Conservation (phyloP, 2,113 vertebrate genomes). For the Procavia capensis region DNA sequence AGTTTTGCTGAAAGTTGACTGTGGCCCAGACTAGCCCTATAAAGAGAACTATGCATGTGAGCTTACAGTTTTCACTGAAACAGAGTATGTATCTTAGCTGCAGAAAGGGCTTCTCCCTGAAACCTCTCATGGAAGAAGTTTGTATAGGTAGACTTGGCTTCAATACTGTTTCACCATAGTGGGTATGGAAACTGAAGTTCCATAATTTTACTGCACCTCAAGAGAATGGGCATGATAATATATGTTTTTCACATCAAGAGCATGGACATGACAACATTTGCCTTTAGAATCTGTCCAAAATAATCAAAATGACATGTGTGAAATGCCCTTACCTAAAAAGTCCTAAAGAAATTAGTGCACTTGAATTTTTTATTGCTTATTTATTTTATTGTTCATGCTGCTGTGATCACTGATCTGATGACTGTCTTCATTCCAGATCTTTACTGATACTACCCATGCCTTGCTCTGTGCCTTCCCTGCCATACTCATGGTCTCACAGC, state of each 20-base stretch:
- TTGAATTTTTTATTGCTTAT: not conserved
- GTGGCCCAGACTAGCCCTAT: not conserved
- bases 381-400: not conserved
- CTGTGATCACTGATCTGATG: not conserved
- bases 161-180: accelerated
- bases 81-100: not conserved
- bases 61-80: not conserved
- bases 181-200: not conserved
- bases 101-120: accelerated
- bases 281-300: not conserved
- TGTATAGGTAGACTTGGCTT: accelerated
- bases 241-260: not conserved
- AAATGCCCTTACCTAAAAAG: accelerated
- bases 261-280: not conserved
- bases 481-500: not conserved
- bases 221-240: too few species aligned
- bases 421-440: not conserved
- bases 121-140: accelerated
- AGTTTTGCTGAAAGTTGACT: not conserved
- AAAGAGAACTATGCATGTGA: accelerated
- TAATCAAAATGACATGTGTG: not conserved
- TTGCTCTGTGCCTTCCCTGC: not conserved
- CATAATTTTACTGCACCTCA: not conserved
- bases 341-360: not conserved
- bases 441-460: not conserved